Evolutionary conservation across 92 coral and sea anemone genomes (phyloP).

Genomic region (Umimayanthus kanabou): DNA sequence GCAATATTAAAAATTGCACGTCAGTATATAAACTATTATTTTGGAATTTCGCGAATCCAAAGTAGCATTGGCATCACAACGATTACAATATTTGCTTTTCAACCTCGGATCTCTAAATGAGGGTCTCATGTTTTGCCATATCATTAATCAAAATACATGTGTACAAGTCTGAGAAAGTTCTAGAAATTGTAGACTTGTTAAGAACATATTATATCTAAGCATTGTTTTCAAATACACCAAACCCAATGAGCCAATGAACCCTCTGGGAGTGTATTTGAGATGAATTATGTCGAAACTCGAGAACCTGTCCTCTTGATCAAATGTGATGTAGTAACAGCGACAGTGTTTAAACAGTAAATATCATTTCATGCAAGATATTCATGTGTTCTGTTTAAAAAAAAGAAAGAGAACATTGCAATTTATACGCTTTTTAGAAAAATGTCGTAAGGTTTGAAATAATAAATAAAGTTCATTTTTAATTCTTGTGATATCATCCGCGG

Average conservation of each 20-base stretch:
- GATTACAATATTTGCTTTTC: too few relatives aligned
- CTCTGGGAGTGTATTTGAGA: neutral
- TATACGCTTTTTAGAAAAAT: too few relatives aligned
- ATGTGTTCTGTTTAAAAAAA: neutral
- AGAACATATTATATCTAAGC: neutral
- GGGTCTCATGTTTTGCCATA: neutral
- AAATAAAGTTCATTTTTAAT: slow-evolving; percentile 11
- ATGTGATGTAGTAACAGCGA: neutral
- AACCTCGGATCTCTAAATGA: neutral
- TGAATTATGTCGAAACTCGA: too few relatives aligned
- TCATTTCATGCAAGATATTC: neutral
- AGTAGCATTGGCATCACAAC: too few relatives aligned
- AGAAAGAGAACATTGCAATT: neutral
- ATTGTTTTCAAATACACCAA: neutral
- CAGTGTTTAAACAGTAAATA: neutral
- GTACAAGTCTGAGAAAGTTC: neutral
- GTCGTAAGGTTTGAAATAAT: neutral
- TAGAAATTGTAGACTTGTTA: neutral
- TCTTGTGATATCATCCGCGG: slow-evolving; percentile 17
- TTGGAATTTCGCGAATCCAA: too few relatives aligned
- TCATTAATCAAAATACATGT: neutral
- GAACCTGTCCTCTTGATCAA: neutral
- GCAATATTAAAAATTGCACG: too few relatives aligned
- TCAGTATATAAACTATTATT: too few relatives aligned
- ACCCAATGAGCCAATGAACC: neutral